A percentile compares a stretch with the other conserved stretches of the same genome.
These are phyloP conservation scores for Channallabes apus DNA, from an alignment of 2,797 vertebrate species.

Conservation along the genomic window DNA sequence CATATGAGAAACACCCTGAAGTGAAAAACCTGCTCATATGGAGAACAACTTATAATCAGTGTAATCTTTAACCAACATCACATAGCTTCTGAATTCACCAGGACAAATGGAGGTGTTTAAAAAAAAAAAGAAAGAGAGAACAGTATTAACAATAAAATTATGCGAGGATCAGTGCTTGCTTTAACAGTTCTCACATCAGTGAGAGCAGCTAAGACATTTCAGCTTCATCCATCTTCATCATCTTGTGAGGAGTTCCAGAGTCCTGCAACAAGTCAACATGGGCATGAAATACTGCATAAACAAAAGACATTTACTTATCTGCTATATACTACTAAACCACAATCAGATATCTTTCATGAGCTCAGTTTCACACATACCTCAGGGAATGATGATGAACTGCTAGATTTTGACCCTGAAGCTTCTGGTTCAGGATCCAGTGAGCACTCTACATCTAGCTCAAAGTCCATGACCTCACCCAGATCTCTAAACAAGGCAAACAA, in stretches of 20 bases:
- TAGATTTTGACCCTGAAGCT: constrained; percentile 61
- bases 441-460: constrained; percentile 76
- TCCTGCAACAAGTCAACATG: constrained; percentile 62
- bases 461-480: constrained; percentile 87
- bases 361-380: constrained; percentile 26
- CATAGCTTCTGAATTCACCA: neutral
- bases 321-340: neutral
- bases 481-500: constrained; percentile 66
- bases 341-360: neutral
- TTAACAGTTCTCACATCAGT: neutral
- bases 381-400: constrained; percentile 20
- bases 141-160: neutral
- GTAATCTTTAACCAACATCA: constrained; percentile 2
- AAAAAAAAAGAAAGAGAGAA: neutral
- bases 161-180: constrained; percentile 23
- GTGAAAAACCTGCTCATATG: neutral
- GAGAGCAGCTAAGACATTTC: constrained; percentile 63
- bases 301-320: neutral
- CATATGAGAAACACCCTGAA: neutral
- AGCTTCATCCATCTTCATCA: constrained; percentile 72
- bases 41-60: neutral
- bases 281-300: neutral
- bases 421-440: constrained; percentile 66
- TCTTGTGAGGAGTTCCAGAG: constrained; percentile 77
- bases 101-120: neutral